Percentiles rank a stretch among this genome's conserved stretches.
Conservation (phyloP, 2,797 vertebrate genomes). For the Choloepus didactylus region DNA sequence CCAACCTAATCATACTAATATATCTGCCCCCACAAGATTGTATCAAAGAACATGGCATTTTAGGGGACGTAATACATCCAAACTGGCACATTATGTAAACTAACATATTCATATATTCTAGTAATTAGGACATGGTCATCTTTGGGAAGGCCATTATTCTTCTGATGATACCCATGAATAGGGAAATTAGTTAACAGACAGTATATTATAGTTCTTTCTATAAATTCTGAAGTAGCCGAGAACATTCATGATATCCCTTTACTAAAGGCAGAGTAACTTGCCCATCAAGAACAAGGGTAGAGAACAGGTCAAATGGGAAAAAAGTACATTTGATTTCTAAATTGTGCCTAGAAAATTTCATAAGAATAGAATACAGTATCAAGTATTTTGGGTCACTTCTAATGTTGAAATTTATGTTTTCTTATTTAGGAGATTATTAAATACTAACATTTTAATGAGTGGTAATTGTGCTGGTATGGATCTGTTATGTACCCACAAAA, state of each 20-base stretch:
- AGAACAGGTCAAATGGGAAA: neutral
- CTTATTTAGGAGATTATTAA: slow-evolving; percentile 6
- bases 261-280: neutral
- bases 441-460: slow-evolving; percentile 8
- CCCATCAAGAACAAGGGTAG: neutral
- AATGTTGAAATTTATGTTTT: neutral
- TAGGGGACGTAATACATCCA: no score
- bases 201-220: neutral
- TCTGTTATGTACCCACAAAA: no score
- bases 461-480: no score
- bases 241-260: neutral
- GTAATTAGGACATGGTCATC: neutral
- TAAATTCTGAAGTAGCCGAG: slow-evolving; percentile 16
- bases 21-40: no score
- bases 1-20: no score
- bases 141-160: neutral
- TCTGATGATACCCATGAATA: neutral
- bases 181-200: neutral
- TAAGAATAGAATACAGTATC: neutral
- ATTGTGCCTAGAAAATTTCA: neutral
- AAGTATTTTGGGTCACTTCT: neutral
- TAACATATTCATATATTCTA: neutral
- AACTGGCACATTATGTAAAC: neutral
- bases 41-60: no score
- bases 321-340: neutral